These are phyloP conservation scores for Drosophila nikananu DNA, from an alignment of 1,140 invertebrate species.

Conservation along the genomic window DNA sequence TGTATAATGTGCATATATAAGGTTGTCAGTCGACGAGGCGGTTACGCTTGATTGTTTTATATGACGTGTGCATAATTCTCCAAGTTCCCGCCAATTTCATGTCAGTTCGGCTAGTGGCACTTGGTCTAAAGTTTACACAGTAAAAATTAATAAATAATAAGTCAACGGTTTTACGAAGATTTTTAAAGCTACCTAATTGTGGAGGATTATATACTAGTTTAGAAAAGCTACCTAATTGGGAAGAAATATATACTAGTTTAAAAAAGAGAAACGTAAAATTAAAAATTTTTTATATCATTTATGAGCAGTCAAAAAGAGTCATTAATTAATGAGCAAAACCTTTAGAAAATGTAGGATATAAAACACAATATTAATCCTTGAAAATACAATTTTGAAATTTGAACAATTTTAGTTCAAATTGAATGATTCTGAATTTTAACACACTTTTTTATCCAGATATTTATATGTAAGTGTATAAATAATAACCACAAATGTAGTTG, in stretches of 20 bases:
- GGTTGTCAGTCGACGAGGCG: slow-evolving; percentile 61
- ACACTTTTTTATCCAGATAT: not conserved
- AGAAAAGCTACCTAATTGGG: not conserved
- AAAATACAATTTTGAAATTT: not conserved
- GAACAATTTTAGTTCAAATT: not conserved
- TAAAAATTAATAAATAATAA: not conserved
- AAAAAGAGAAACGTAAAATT: no score
- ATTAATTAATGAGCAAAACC: not conserved
- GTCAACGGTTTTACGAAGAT: not conserved
- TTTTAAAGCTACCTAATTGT: not conserved
- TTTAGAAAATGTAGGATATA: no score
- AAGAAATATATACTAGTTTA: not conserved
- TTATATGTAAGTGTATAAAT: slow-evolving; percentile 1
- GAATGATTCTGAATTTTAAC: not conserved
- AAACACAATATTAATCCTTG: not conserved
- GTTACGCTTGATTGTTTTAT: slow-evolving; percentile 80
- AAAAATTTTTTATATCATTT: no score
- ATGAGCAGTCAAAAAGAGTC: not conserved
- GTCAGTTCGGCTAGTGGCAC: not conserved
- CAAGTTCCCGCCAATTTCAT: slow-evolving; percentile 26
- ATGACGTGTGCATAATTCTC: slow-evolving; percentile 75
- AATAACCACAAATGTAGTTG: not conserved
- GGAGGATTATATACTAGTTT: no score
- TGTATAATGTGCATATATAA: slow-evolving; percentile 17
- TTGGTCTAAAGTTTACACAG: slow-evolving; percentile 2